phyloP scores from a whole-genome alignment of 2,888 invertebrate species.

The Diogma glabrata region DNA sequence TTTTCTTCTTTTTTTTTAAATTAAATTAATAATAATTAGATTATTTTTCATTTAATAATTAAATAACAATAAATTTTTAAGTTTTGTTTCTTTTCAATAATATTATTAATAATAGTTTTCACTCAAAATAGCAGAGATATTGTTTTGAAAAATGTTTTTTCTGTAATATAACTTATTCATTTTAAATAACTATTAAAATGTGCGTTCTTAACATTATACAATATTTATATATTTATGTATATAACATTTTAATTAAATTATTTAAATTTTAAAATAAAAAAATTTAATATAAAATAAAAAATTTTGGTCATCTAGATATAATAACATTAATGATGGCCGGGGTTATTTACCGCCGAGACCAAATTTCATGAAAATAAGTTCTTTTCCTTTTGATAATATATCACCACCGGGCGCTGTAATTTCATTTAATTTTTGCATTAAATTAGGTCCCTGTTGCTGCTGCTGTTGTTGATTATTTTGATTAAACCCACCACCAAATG shows the following conservation, averaged over 20 bases:
- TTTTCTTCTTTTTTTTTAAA: constrained; percentile 21
- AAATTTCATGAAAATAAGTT: constrained; percentile 89
- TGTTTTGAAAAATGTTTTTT: constrained; percentile 16
- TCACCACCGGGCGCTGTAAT: constrained; percentile 83
- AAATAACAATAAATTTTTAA: constrained; percentile 26
- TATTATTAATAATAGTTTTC: constrained; percentile 4
- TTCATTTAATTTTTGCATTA: constrained; percentile 82
- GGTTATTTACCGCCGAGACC: constrained; percentile 69
- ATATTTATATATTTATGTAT: too few relatives aligned
- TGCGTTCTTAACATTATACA: constrained; percentile 6
- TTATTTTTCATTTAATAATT: constrained; percentile 18
- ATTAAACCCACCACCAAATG: constrained; percentile 16
- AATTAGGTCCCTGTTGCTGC: constrained; percentile 48
- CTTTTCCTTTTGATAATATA: constrained; percentile 85
- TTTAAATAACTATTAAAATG: constrained; percentile 1
- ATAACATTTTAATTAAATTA: too few relatives aligned
- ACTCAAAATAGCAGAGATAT: constrained; percentile 12
- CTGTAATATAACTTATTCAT: constrained; percentile 16
- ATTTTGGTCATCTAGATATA: constrained; percentile 8
- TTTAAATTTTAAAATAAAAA: too few relatives aligned
- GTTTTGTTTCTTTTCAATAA: constrained; percentile 12
- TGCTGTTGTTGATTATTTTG: constrained; percentile 36
- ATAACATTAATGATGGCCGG: constrained; percentile 27
- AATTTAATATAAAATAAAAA: constrained; percentile 2
- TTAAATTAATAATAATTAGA: too few relatives aligned